Evolutionary conservation across 2,888 invertebrate genomes (phyloP), one percentile per base, ranked within the genome.

Genomic region (Sinopyrophorus schimmeli): DNA sequence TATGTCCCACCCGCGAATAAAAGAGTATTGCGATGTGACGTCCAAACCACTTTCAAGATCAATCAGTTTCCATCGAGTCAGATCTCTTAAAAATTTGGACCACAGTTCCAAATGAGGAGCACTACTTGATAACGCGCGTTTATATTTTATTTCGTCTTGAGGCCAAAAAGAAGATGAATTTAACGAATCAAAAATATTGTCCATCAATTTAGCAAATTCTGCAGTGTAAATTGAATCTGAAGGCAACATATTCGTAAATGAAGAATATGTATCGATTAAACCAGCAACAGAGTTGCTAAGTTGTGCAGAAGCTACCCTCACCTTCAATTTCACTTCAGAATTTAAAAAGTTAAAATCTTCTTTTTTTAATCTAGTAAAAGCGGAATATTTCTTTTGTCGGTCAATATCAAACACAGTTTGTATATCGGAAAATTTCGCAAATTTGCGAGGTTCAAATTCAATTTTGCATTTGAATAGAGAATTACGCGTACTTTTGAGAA

Each of bases 341-440:
- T 34, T 23, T 14, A 21, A 21, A 16, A 34, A 34, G 14, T 21
- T 21, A 5, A 34, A 34, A 34, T 14, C 21, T 20, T 1, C 3
- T n/a, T 1, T 7, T 3, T 3, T 34, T 12, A 11, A 12, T 10
- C 12, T 20, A 5, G 12, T n/a, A 6, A 34, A 11, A 2, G 10
- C 11, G 1, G n/a, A 14, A 7, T 7, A 60, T 39, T 56, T 59
- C 38, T 56, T 60, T 11, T 59, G 9, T 17, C 27, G 9, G 11
- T 38, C 38, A 10, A 27, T 1, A 18, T 17, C 9, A 17, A 17
- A 27, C 5, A 6, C 15, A 1, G 7, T 7, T 9, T 17, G 2
- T n/a, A 38, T 18, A 16, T 38, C 3, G 3, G 17, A 17, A 16
- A 38, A 26, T n/a, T 27, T 38, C 1, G 38, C 38, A 1, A 2